Percentiles rank a stretch among this genome's conserved stretches.
Evolutionary conservation across 2,888 invertebrate genomes (phyloP).

Genomic region (Plebejus melissa): DNA sequence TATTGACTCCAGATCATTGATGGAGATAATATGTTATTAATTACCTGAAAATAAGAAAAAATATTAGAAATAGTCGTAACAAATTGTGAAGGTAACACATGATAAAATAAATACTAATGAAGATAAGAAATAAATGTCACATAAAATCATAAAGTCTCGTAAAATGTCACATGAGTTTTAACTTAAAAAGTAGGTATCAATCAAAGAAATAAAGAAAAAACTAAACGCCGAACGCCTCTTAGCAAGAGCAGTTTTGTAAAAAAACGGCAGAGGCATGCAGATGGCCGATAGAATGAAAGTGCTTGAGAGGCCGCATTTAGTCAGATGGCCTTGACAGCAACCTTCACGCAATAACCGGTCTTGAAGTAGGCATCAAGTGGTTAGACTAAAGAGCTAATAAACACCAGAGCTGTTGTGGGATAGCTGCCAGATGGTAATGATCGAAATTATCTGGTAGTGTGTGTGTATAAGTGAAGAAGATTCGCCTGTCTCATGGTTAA

Average conservation of each 20-base stretch:
- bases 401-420: background rate
- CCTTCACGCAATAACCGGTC: slow-evolving; percentile 15
- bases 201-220: background rate
- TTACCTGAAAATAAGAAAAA: slow-evolving; percentile 11
- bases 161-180: background rate
- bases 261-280: background rate
- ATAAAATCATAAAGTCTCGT: background rate
- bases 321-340: slow-evolving; percentile 4
- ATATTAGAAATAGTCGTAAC: background rate
- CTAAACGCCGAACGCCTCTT: background rate
- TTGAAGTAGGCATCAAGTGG: slow-evolving; percentile 8
- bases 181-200: background rate
- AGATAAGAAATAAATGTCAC: background rate
- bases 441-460: background rate
- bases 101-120: background rate
- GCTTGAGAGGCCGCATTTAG: background rate
- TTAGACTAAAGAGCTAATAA: background rate
- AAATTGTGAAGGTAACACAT: background rate
- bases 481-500: background rate
- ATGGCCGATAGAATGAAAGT: background rate
- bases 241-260: background rate
- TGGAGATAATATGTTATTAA: background rate
- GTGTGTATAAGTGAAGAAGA: background rate
- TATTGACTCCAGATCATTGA: background rate
- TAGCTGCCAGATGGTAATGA: background rate